These are phyloP conservation scores for Rhorus exstirpatorius DNA, from an alignment of 2,888 invertebrate genomes.

Conservation along the genomic window DNA sequence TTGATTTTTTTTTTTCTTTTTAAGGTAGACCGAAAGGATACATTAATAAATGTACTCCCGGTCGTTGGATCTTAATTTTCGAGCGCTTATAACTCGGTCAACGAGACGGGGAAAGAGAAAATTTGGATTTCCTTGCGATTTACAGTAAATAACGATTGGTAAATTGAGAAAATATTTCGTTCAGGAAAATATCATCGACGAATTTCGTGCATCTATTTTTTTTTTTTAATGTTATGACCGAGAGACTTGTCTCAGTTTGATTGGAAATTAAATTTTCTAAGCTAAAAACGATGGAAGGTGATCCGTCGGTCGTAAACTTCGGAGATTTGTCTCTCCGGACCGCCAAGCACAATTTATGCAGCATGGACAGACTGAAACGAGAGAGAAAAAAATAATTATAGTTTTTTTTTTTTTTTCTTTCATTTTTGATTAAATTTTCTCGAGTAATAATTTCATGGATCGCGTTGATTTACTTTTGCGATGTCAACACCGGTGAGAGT, in stretches of 20 bases:
- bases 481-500: constrained; percentile 98
- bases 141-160: neutral
- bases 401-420: constrained; percentile 8
- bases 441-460: constrained; percentile 15
- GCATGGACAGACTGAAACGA: constrained; percentile 84
- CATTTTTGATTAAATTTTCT: constrained; percentile 12
- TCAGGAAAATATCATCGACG: constrained; percentile 32
- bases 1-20: neutral
- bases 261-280: constrained; percentile 24
- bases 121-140: neutral
- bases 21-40: neutral
- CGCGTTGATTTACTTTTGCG: constrained; percentile 89
- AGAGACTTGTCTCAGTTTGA: neutral
- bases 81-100: neutral
- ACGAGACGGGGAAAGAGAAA: neutral
- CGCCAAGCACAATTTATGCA: constrained; percentile 78
- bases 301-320: constrained; percentile 67
- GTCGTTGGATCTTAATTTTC: neutral
- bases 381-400: constrained; percentile 59
- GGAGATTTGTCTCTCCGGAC: constrained; percentile 72
- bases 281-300: constrained; percentile 35
- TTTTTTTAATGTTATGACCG: neutral
- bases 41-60: neutral
- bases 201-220: constrained; percentile 12
- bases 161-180: constrained; percentile 37